Conservation (phyloP, 1,140 invertebrate species). For the Drosophila chauvacae region DNA sequence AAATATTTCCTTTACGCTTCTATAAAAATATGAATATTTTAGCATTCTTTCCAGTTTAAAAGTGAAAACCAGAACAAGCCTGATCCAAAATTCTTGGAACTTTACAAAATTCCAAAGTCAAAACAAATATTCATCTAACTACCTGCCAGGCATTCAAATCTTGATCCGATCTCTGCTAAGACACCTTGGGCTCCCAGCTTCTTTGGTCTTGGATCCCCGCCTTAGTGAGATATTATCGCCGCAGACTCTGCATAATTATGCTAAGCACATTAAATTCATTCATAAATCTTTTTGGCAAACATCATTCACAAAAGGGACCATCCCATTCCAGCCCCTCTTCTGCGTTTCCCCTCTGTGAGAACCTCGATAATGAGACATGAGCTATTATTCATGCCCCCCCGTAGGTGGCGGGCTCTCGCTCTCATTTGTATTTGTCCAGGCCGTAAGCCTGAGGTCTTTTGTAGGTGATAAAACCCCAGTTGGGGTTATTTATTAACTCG, state of each 20-base stretch:
- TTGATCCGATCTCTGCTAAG: slow-evolving; percentile 10
- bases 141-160: background rate
- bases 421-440: slow-evolving; percentile 60
- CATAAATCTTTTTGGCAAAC: slow-evolving; percentile 69
- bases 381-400: slow-evolving; percentile 70
- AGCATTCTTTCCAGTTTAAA: background rate
- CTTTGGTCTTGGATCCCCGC: background rate
- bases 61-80: background rate
- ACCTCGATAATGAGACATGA: slow-evolving; percentile 49
- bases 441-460: slow-evolving; percentile 41
- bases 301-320: slow-evolving; percentile 30
- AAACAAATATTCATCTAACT: background rate
- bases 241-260: slow-evolving; percentile 63
- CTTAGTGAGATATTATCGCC: slow-evolving; percentile 44
- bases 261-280: slow-evolving; percentile 68
- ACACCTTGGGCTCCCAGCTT: slow-evolving; percentile 3
- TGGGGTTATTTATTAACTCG: slow-evolving; percentile 66
- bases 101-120: background rate
- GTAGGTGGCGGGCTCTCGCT: slow-evolving; percentile 42
- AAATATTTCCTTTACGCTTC: background rate
- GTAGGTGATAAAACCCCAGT: slow-evolving; percentile 77
- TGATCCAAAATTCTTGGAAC: background rate
- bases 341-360: slow-evolving; percentile 10
- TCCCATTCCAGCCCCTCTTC: background rate
- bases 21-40: background rate